A percentile compares a stretch with the other conserved stretches of the same genome.
Conservation (phyloP, 2,113 vertebrate genomes). For the Poeciliopsis retropinna region DNA sequence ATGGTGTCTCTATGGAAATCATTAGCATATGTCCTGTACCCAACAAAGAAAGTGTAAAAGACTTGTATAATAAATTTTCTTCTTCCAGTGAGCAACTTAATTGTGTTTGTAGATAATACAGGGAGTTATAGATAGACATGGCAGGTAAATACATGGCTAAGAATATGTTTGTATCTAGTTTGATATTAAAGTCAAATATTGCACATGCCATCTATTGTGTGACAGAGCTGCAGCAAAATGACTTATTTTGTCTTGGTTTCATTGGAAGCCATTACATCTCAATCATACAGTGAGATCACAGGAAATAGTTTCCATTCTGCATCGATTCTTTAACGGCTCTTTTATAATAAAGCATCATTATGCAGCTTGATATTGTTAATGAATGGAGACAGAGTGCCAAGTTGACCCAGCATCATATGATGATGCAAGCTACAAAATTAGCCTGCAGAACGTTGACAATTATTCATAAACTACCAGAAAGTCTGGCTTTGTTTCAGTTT, state of each 20-base stretch:
- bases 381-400: neutral
- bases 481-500: neutral
- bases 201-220: constrained; percentile 8
- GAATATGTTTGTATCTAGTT: neutral
- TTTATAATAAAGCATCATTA: neutral
- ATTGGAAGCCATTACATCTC: constrained; percentile 23
- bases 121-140: constrained; percentile 18
- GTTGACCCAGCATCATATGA: neutral
- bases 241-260: constrained; percentile 1
- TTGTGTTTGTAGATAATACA: neutral
- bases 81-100: constrained; percentile 26
- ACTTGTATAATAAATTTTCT: constrained; percentile 38
- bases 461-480: neutral
- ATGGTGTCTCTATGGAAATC: constrained; percentile 55
- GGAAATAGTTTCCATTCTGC: constrained; percentile 6
- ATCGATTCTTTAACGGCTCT: neutral
- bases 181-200: constrained; percentile 9
- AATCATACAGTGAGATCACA: constrained; percentile 10
- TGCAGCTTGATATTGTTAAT: neutral
- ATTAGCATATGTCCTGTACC: constrained; percentile 43
- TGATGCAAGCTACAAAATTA: neutral
- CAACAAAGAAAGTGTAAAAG: constrained; percentile 42
- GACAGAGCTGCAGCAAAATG: neutral
- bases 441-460: neutral
- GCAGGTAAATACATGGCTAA: neutral